A percentile compares a stretch with the other conserved stretches of the same genome.
These are phyloP conservation scores for Myocastor coypus DNA, from an alignment of 2,113 vertebrate genomes.

Conservation along the genomic window DNA sequence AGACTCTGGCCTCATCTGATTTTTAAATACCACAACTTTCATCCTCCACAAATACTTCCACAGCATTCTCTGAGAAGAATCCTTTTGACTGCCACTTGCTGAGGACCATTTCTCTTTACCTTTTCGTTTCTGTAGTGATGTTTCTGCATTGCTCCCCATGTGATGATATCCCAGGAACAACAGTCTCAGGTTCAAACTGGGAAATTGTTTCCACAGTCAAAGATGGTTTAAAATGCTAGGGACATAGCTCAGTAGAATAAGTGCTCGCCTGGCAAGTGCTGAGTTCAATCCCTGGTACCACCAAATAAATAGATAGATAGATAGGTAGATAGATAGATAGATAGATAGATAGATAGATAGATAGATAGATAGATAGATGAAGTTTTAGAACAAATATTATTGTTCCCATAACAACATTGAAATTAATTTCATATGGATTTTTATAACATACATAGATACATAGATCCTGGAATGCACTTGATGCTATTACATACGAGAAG, in stretches of 20 bases:
- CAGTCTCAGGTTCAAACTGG: too few species aligned
- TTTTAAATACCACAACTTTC: background rate
- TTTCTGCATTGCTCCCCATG: background rate
- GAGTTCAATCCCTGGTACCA: too few species aligned
- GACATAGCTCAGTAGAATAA: too few species aligned
- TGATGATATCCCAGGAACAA: background rate
- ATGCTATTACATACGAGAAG: background rate
- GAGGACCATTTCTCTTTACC: background rate
- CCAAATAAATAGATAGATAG: too few species aligned
- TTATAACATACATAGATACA: too few species aligned
- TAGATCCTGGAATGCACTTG: background rate
- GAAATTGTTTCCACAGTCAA: background rate
- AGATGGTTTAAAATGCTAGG: background rate
- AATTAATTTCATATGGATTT: background rate
- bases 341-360: too few species aligned
- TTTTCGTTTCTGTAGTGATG: background rate
- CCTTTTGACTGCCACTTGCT: too few species aligned
- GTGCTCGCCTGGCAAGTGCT: too few species aligned
- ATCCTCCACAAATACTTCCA: background rate
- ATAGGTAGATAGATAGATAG: too few species aligned
- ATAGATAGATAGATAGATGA: too few species aligned
- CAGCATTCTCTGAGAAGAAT: fast-evolving
- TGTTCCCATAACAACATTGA: background rate
- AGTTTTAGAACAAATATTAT: background rate
- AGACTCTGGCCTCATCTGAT: background rate